A percentile compares a stretch with the other conserved stretches of the same genome.
Evolutionary conservation across 2,113 vertebrate genomes (phyloP).

Genomic region (Crotalus horridus): DNA sequence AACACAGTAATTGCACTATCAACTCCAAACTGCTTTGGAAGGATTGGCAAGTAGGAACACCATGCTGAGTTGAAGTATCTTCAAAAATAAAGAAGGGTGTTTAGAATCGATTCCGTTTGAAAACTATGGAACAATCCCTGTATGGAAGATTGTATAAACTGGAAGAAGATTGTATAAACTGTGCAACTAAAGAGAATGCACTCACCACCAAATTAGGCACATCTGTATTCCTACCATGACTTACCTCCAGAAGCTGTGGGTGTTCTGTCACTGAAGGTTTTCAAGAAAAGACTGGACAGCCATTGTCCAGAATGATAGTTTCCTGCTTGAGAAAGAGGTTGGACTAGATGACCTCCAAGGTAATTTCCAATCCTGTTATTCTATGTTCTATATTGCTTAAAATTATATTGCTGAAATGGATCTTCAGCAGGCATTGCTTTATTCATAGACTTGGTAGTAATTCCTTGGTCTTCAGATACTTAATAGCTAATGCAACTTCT

Average conservation of each 20-base stretch:
- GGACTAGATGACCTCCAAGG: background rate
- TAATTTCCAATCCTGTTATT: background rate
- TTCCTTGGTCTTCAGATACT: background rate
- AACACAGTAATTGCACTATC: background rate
- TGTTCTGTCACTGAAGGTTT: background rate
- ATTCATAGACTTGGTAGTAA: background rate
- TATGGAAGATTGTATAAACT: background rate
- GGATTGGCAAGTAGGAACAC: background rate
- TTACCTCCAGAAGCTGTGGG: background rate
- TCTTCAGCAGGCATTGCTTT: background rate
- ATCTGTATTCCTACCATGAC: background rate
- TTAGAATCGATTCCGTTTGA: background rate
- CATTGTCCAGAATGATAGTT: background rate
- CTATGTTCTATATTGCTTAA: background rate
- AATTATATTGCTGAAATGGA: background rate
- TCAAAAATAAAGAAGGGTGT: background rate
- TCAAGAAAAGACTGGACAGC: background rate
- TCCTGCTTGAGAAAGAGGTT: background rate
- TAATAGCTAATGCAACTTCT: background rate
- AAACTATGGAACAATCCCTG: too few relatives aligned
- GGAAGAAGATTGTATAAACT: background rate
- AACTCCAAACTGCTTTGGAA: background rate
- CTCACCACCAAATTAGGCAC: background rate
- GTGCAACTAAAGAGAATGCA: background rate
- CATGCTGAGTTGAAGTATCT: background rate